Percentiles rank a stretch among this genome's conserved stretches.
Evolutionary conservation across 2,797 vertebrate species (phyloP).

Genomic region (Urocyon cinereoargenteus): DNA sequence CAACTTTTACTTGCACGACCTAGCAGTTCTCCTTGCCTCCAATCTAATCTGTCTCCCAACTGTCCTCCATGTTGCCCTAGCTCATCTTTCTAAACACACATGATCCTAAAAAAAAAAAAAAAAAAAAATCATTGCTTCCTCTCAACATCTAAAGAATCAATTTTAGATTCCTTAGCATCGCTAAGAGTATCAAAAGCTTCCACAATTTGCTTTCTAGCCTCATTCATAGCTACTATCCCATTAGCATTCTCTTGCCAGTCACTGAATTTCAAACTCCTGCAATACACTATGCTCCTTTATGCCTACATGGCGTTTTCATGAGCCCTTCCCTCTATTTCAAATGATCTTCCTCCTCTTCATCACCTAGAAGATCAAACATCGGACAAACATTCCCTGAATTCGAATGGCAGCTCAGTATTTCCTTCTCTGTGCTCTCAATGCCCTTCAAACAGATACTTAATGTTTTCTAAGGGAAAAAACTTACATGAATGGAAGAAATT

Average conservation of each 20-base stretch:
- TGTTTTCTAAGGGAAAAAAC: slow-evolving; percentile 23
- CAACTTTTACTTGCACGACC: neutral
- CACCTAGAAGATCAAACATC: slow-evolving; percentile 1
- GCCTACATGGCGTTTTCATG: neutral
- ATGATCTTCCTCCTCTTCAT: neutral
- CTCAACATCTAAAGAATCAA: slow-evolving; percentile 1
- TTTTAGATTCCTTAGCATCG: slow-evolving; percentile 27
- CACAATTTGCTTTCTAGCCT: neutral
- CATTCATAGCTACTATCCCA: neutral
- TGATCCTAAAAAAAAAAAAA: slow-evolving; percentile 13
- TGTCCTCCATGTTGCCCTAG: neutral
- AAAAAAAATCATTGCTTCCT: slow-evolving; percentile 40
- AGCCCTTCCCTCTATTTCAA: neutral
- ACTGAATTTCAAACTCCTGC: neutral
- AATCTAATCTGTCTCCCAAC: neutral
- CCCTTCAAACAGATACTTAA: neutral
- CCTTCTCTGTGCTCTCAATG: neutral
- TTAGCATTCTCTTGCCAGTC: neutral
- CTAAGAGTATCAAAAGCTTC: neutral
- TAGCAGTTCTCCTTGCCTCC: neutral
- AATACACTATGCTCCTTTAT: neutral
- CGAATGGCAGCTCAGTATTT: neutral
- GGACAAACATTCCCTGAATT: slow-evolving; percentile 1
- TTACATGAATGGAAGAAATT: neutral
- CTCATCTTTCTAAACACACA: neutral